Base-by-base conservation (phyloP, 2,113 vertebrate genomes). In the Leptodactylus fuscus region DNA sequence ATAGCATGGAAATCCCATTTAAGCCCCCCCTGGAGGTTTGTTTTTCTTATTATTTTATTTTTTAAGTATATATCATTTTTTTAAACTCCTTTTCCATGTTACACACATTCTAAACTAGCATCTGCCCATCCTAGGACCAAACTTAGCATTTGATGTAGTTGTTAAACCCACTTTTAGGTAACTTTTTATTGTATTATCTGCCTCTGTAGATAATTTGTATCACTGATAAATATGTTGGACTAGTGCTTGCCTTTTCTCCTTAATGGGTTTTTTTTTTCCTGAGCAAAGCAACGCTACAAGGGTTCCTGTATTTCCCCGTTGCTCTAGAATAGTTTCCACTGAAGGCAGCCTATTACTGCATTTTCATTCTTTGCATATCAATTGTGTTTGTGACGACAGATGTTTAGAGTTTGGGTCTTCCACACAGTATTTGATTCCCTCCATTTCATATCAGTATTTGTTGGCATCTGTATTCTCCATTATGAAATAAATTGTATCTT, bases 381-480 rank as follows among this genome's bases (percentile, higher is more conserved):
- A 13, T 83, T 67, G 74, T 78, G 27, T 69, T 77, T 67, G 82
- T 85, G 29, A 80, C 36, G 18, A 74, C n/a, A 29, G n/a, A 74
- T 49, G 36, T 73, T 51, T 27, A 46, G 49, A 62, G 24, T 75
- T 76, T 83, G 62, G 60, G 60, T 85, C 74, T 85, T 79, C 60
- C 75, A 15, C 58, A 44, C 34, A 55, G 75, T 85, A 79, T 85
- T 85, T 36, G n/a, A 27, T 85, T 79, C 62, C 53, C 22, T 85
- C 62, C 62, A 70, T 67, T 70, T 80, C 58, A 79, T 85, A 79
- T 85, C 83, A 85, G 83, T 85, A 85, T 85, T 85, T 85, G 36
- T 69, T 4, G 41, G 4, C 9, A 44, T n/a, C n/a, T n/a, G n/a
- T n/a, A 44, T 44, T 44, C 49, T 69, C 41, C 65, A 51, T 36